Base-by-base conservation (phyloP, 2,113 vertebrate genomes). In the Cynoglossus semilaevis region DNA sequence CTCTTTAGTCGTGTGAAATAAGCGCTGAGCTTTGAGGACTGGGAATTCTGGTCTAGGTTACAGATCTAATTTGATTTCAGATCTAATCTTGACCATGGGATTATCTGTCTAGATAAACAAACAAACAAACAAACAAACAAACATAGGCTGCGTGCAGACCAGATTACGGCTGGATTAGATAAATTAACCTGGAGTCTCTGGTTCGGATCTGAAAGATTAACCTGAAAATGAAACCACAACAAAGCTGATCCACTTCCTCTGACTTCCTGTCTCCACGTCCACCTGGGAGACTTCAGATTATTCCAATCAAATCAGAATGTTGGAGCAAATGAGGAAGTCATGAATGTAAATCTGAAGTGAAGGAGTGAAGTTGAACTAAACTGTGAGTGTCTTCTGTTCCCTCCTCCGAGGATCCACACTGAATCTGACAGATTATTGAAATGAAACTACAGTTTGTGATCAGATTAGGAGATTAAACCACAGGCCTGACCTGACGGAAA, bases 71-170 rank as follows among this genome's bases (percentile, higher is more conserved):
- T 19, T 3, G 40, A 63, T 40, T 43, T 7, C 1, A 42, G 44
- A 4, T 6, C 56, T 58, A 67, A 85, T 85, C 77, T 79, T 74
- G 77, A 65, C 65, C 79, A 80, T 4, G 1, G 69, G 70, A 64
- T 81, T 79, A 84, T 63, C 69, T 8, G 1, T 42, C 77, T 63
- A 55, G 50, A 46, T 44, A 75, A 81, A 67, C 9, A 83, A 83
- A 79, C 78, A 81, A 76, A 79, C 65, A 55, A 52, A 46, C 47
- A 75, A 79, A 67, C 9, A 83, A 83, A 79, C 78, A 81, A 76
- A 70, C 61, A 34, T 19, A 70, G 55, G 51, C 18, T 2, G 57
- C 45, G 16, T 47, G 58, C 17, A 60, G 52, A 63, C 63, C 1
- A 4, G 36, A 52, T 38, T 43, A 44, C 14, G 17, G 46, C 60